Evolutionary conservation across 2,113 vertebrate genomes (phyloP).

Genomic region (Caretta caretta): DNA sequence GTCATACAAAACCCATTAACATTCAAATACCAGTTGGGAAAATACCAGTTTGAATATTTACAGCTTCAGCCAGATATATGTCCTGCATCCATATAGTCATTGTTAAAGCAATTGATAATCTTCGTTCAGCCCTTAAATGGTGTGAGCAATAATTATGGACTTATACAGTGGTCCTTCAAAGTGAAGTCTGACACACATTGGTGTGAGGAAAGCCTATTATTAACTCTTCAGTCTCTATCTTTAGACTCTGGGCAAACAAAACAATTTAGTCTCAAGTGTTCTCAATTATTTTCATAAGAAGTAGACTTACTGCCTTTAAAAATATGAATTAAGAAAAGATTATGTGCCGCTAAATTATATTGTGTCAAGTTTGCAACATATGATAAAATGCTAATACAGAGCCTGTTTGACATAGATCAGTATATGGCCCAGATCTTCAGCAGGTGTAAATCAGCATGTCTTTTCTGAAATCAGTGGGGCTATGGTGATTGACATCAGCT

Average conservation of each 20-base stretch:
- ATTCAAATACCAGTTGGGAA: constrained; percentile 41
- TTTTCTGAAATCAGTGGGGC: not conserved
- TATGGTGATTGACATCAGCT: not conserved
- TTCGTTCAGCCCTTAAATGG: constrained; percentile 18
- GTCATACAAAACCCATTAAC: not conserved
- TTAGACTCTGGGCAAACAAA: constrained; percentile 31
- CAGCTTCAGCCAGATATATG: not conserved
- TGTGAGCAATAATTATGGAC: constrained; percentile 26
- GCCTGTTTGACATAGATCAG: not conserved
- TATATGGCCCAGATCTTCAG: not conserved
- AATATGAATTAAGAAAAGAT: not conserved
- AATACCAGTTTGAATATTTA: constrained; percentile 25
- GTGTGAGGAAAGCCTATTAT: not conserved
- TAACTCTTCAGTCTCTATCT: not conserved
- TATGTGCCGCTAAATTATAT: not conserved
- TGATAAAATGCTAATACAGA: not conserved
- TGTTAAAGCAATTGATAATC: constrained; percentile 14
- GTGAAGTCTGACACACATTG: not conserved
- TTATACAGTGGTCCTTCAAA: not conserved
- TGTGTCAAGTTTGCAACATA: not conserved
- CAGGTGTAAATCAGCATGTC: not conserved
- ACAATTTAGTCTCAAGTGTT: constrained; percentile 11
- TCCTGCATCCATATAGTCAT: constrained; percentile 6
- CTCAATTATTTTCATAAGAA: constrained; percentile 33
- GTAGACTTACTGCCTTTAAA: not conserved